phyloP scores from a whole-genome alignment of 2,797 vertebrate genomes.

The Hozukius guyotensis region DNA sequence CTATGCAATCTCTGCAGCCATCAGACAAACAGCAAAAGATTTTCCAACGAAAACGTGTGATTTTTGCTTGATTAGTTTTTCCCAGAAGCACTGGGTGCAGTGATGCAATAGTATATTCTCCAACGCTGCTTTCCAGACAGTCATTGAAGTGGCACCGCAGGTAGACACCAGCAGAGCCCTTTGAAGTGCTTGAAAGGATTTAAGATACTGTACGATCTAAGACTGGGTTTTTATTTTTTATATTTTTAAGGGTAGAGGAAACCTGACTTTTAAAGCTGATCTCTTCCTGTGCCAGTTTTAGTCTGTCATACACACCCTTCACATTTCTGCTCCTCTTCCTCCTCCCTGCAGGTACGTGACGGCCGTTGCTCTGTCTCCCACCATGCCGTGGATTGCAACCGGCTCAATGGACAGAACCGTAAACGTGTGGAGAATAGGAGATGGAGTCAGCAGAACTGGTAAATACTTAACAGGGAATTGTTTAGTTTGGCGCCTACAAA shows the following conservation, averaged over 20 bases:
- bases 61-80: conserved; percentile 67
- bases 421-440: conserved; percentile 87
- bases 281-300: conserved; percentile 40
- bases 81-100: conserved; percentile 44
- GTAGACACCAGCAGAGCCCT: conserved; percentile 55
- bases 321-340: conserved; percentile 8
- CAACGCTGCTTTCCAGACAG: conserved; percentile 37
- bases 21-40: conserved; percentile 30
- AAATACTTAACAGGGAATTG: conserved; percentile 53
- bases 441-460: conserved; percentile 65
- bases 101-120: conserved; percentile 56
- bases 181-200: conserved; percentile 71
- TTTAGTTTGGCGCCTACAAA: conserved; percentile 31
- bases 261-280: conserved; percentile 38
- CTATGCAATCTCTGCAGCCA: conserved; percentile 42
- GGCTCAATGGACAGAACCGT: conserved; percentile 93
- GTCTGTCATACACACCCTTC: conserved; percentile 19
- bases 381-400: conserved; percentile 84
- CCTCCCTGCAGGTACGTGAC: conserved; percentile 87
- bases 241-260: not conserved
- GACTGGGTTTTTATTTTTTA: conserved; percentile 11
- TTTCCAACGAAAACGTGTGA: conserved; percentile 58
- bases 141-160: conserved; percentile 67
- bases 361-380: conserved; percentile 87
- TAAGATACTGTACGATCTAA: conserved; percentile 55